Evolutionary conservation across 2,888 invertebrate species (phyloP).

Genomic region (Amphipoea lucens): DNA sequence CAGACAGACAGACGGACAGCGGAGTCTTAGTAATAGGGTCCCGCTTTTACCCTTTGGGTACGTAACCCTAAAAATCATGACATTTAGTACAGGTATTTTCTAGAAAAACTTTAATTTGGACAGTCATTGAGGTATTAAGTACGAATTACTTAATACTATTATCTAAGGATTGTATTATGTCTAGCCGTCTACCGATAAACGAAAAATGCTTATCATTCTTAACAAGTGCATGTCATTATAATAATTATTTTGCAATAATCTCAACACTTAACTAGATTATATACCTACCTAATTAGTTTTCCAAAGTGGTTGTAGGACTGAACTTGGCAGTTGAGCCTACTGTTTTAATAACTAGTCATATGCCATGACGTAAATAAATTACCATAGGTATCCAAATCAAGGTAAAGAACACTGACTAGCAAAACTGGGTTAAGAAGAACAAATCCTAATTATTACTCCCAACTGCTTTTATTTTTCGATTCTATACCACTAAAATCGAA

Average conservation of each 20-base stretch:
- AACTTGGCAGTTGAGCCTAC: constrained; percentile 8
- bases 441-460: background rate
- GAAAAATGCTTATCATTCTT: constrained; percentile 16
- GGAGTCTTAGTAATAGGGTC: too few relatives aligned
- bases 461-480: background rate
- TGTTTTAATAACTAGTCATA: background rate
- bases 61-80: background rate
- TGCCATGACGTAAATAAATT: background rate
- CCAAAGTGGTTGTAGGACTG: constrained; percentile 3
- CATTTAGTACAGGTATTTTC: background rate
- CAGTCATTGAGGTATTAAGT: background rate
- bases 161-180: constrained; percentile 3
- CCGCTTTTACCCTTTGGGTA: too few relatives aligned
- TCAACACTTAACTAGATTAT: background rate
- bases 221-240: constrained; percentile 1
- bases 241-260: background rate
- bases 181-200: background rate
- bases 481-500: background rate
- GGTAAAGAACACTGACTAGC: background rate
- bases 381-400: background rate
- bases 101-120: background rate
- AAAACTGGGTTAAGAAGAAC: background rate
- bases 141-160: constrained; percentile 2
- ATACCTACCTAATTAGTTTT: constrained; percentile 3
- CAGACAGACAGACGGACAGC: too few relatives aligned